A percentile compares a stretch with the other conserved stretches of the same genome.
Evolutionary conservation across 2,113 vertebrate genomes (phyloP).

Genomic region (Leucopsar rothschildi): DNA sequence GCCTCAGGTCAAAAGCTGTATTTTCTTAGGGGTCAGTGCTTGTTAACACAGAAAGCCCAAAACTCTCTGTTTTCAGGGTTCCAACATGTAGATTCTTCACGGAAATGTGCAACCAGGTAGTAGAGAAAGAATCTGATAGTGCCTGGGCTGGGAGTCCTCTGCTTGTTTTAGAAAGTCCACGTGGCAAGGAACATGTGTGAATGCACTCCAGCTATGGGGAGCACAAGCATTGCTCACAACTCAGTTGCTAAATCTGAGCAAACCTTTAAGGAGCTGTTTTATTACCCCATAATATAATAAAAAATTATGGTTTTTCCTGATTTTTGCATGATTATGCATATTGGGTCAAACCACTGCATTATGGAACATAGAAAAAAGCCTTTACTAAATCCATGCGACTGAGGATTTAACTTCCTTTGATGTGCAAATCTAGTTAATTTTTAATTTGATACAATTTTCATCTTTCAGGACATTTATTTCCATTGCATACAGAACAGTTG

Average conservation of each 20-base stretch:
- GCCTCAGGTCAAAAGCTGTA: too few relatives aligned
- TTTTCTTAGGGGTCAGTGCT: too few relatives aligned
- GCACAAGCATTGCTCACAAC: background rate
- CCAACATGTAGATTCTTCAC: background rate
- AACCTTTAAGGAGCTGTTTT: background rate
- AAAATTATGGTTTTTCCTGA: fast-evolving
- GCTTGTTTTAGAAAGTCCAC: background rate
- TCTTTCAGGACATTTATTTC: background rate
- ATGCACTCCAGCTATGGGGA: background rate
- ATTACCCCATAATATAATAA: background rate
- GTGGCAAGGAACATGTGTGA: background rate
- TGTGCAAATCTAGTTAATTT: background rate
- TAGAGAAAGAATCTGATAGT: background rate
- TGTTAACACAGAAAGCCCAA: too few relatives aligned
- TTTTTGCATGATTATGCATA: background rate
- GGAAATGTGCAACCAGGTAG: background rate
- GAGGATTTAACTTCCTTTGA: background rate
- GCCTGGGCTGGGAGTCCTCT: background rate
- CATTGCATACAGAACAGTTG: background rate
- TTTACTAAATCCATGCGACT: background rate
- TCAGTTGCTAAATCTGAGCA: background rate
- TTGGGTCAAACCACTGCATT: background rate
- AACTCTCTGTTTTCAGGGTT: too few relatives aligned
- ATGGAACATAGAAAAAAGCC: background rate
- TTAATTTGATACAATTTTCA: background rate